phyloP scores from a whole-genome alignment of 2,888 invertebrate genomes.

The Stenchaetothrips biformis region DNA sequence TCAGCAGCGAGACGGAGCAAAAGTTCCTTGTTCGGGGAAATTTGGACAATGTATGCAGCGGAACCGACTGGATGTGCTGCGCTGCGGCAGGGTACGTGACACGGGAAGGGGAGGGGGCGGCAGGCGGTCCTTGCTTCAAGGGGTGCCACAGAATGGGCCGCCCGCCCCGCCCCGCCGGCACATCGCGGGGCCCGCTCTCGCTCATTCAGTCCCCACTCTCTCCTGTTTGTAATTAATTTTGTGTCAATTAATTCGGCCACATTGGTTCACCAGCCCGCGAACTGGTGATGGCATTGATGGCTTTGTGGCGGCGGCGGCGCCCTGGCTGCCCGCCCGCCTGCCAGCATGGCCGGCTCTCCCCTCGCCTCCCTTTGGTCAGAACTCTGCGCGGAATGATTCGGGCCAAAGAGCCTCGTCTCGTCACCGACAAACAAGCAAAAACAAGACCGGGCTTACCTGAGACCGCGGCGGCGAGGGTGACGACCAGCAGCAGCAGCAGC shows the following conservation, averaged over 20 bases:
- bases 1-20: too few relatives aligned
- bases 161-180: too few relatives aligned
- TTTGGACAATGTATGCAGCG: too few relatives aligned
- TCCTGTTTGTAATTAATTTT: constrained; percentile 8
- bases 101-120: too few relatives aligned
- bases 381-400: background rate
- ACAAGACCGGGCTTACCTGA: background rate
- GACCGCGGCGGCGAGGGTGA: background rate
- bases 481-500: background rate
- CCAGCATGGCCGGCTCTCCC: background rate
- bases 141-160: too few relatives aligned
- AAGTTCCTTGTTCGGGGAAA: too few relatives aligned
- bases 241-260: constrained; percentile 23
- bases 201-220: background rate
- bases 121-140: too few relatives aligned
- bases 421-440: background rate
- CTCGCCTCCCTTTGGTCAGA: background rate
- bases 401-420: background rate
- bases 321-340: background rate
- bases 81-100: too few relatives aligned
- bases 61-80: too few relatives aligned
- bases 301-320: background rate
- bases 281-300: constrained; percentile 24
- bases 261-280: constrained; percentile 16
- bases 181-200: too few relatives aligned